A percentile compares a stretch with the other conserved stretches of the same genome.
phyloP scores from a whole-genome alignment of 2,113 vertebrate species.

The Urocynchramus pylzowi region DNA sequence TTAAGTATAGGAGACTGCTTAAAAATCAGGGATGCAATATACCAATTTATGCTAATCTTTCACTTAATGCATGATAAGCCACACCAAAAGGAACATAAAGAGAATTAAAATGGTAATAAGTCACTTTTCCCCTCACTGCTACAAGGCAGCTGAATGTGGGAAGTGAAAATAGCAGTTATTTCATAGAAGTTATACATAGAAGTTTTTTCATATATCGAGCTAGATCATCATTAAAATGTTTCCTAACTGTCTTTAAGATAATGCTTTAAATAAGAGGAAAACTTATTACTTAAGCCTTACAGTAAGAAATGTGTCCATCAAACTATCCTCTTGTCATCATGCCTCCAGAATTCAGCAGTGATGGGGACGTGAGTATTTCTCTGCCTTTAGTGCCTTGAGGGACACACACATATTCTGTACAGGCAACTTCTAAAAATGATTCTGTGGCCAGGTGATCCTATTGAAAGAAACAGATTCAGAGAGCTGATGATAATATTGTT shows the following conservation, averaged over 20 bases:
- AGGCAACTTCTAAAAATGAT: background rate
- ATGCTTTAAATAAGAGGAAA: background rate
- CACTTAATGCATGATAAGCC: background rate
- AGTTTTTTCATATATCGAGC: background rate
- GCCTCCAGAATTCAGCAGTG: background rate
- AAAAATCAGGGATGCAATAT: background rate
- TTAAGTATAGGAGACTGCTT: background rate
- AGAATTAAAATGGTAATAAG: background rate
- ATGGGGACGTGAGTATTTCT: background rate
- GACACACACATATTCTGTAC: background rate
- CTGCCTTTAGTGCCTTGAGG: background rate
- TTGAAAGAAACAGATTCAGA: background rate
- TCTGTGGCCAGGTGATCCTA: background rate
- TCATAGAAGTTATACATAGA: background rate
- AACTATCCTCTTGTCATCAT: background rate
- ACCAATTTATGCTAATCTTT: background rate
- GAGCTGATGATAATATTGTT: background rate
- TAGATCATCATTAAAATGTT: background rate
- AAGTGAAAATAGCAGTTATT: background rate
- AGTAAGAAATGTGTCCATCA: background rate
- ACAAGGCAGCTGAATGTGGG: background rate
- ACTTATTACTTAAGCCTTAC: background rate
- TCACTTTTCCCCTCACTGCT: background rate
- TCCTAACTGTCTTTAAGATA: background rate
- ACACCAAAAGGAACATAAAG: background rate